Base-by-base conservation (phyloP, 2,888 invertebrate genomes). In the Bruchidius siliquastri region DNA sequence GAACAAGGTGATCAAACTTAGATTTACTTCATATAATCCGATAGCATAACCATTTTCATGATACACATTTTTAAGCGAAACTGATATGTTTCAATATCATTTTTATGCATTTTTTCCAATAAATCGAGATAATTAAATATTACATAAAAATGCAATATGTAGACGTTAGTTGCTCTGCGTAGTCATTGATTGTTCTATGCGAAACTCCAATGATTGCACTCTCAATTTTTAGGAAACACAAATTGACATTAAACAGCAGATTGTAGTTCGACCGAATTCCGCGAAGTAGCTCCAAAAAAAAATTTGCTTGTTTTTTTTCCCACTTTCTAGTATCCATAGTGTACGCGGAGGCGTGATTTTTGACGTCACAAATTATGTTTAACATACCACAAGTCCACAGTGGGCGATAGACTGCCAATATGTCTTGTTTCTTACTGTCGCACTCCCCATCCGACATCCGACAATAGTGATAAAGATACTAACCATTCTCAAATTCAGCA, bases 321-420 rank as follows among this genome's bases (percentile, higher is more conserved):
- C 75, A 72, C 78, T 79, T 76, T 77, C 74, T 49, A 49, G 49
- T 13, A 8, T 26, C 3, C 26, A 8, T 8, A 13, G 6, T 8
- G 49, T 71, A 72, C 75, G 82, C 81, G 83, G 82, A 81, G 82
- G 83, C 81, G 82, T 80, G 72, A 77, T 80, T 79, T 80, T 83
- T 83, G 83, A 83, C 83, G 83, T 83, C 83, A 83, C 77, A 77
- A 79, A 82, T 83, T 82, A 83, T 82, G 83, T 83, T 83, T 83
- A 80, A 81, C 83, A 83, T 83, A 83, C 83, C 83, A 82, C 75
- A 78, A 77, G 76, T 74, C 78, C 75, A 79, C 79, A 81, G 82
- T 82, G 82, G 83, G 82, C 82, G 82, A 69, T 20, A 13, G 13
- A 26, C 26, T 26, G 26, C 26, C 26, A 4, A 26, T 26, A 8